A percentile compares a stretch with the other conserved stretches of the same genome.
These are phyloP conservation scores for Sycophaga agraensis DNA, from an alignment of 1,140 invertebrate species.

Conservation along the genomic window DNA sequence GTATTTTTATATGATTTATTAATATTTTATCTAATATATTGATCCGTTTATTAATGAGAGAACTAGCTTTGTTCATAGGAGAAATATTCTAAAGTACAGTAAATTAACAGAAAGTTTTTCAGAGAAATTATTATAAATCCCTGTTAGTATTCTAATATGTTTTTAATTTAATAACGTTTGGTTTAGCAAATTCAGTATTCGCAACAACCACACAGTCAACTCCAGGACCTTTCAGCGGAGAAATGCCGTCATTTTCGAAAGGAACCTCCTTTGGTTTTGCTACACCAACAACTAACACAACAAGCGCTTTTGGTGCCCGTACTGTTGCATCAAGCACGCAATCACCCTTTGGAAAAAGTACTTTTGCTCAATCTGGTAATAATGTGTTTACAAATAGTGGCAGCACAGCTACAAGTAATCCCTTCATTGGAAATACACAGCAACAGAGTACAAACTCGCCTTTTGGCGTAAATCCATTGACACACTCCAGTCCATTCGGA, in stretches of 20 bases:
- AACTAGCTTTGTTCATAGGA: no score
- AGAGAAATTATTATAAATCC: no score
- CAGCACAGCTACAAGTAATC: neutral
- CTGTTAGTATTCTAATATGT: no score
- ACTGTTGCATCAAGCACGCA: neutral
- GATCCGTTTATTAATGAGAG: no score
- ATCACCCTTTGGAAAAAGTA: slow-evolving; percentile 27
- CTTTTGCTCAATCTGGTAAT: neutral
- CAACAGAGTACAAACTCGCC: slow-evolving; percentile 12
- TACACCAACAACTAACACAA: neutral
- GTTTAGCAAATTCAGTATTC: slow-evolving; percentile 5
- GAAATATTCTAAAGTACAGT: no score
- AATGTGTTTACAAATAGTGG: neutral
- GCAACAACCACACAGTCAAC: neutral
- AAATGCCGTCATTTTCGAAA: neutral
- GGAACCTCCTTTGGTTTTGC: neutral
- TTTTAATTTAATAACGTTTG: no score
- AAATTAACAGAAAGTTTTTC: no score
- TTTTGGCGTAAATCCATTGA: slow-evolving; percentile 30
- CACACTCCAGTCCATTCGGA: slow-evolving; percentile 10
- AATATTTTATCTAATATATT: no score
- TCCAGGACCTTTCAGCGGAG: neutral
- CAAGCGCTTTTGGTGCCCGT: slow-evolving; percentile 2
- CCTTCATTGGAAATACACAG: neutral
- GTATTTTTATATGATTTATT: no score